Evolutionary conservation across 2,113 vertebrate species (phyloP), one percentile per base, ranked within the genome.

Genomic region (Tragelaphus strepsiceros): DNA sequence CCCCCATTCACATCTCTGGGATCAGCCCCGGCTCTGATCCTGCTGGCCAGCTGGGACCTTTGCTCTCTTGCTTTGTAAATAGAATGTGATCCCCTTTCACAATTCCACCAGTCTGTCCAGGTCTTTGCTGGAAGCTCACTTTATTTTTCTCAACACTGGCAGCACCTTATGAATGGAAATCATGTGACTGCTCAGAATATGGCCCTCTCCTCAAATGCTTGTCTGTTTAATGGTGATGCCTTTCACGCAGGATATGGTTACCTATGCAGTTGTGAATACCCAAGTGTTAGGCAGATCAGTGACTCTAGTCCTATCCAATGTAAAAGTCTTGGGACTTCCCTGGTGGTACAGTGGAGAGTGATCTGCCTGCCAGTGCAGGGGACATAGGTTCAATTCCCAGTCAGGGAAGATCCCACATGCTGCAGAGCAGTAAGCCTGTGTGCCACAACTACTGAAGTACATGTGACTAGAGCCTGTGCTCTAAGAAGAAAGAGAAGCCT

Each of bases 111-210:
- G 64, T 74, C 2, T 2, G 54, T 35, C 87, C 43, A 17, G 78
- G 82, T 91, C 88, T 51, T 28, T 46, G 90, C 88, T 46, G 53
- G 83, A 93, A 46, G 88, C 85, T 71, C 71, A 85, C 92, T 88
- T 58, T 5, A 0, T 61, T 89, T 43, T 96, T 49, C 80, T 86
- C 86, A 84, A 97, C 98, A 97, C 94, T 97, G 93, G 94, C 19
- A 17, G 64, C 82, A 58, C 58, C 62, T 59, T 96, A 83, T 39
- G 49, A 89, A 53, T 32, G 58, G 94, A 97, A 90, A 93, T 94
- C 96, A 35, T 24, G 78, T 86, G 80, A 86, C 91, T 10, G 13
- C 88, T 86, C 49, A 56, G 88, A 95, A 43, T 6, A 49, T n/a
- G 71, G 71, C 10, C 86, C 43, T 51, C 51, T 81, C 15, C 2